Evolutionary conservation across 2,888 invertebrate species (phyloP), one percentile per base, ranked within the genome.

Genomic region (Cistogaster globosa): DNA sequence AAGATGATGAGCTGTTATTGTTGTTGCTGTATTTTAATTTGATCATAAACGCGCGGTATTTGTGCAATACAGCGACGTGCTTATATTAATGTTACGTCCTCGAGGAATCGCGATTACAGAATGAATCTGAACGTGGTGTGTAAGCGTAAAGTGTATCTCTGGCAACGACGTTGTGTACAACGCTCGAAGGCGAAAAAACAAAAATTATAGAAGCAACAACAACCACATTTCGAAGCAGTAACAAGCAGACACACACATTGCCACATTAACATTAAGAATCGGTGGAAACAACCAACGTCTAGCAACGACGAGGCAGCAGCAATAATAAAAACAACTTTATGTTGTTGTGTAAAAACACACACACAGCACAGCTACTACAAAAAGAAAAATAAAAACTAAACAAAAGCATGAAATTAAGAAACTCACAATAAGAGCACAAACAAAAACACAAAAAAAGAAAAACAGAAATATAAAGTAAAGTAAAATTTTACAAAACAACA

Each of bases 101-200:
- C 92, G 92, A 92, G 91, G 92, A 92, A 92, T 92, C 92, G 92
- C 92, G 92, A 90, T 91, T 92, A 92, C 92, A 92, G 92, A 92
- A 92, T 92, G 92, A 92, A 91, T 91, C 90, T 90, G 90, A 92
- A 92, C 90, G 90, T 90, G 91, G 90, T 91, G 91, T 92, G 91
- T 91, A 91, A 92, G 90, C 92, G 91, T 91, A 91, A 92, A 92
- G 88, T 88, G 88, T 88, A 89, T 88, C 89, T 88, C 87, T 82
- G 81, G 86, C 87, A 81, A 81, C 84, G 77, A 80, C 77, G 77
- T 83, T 83, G 83, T 81, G 62, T 77, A 89, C 87, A 87, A 86
- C 87, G 87, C 88, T 86, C 89, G 87, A 87, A 87, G 86, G 87
- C 87, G 88, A 88, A 90, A 87, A 85, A 89, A 89, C 89, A 87